Evolutionary conservation across 37 sponge, comb jelly and placozoan genomes (phyloP).

Genomic region (Hexactinellida sp.): DNA sequence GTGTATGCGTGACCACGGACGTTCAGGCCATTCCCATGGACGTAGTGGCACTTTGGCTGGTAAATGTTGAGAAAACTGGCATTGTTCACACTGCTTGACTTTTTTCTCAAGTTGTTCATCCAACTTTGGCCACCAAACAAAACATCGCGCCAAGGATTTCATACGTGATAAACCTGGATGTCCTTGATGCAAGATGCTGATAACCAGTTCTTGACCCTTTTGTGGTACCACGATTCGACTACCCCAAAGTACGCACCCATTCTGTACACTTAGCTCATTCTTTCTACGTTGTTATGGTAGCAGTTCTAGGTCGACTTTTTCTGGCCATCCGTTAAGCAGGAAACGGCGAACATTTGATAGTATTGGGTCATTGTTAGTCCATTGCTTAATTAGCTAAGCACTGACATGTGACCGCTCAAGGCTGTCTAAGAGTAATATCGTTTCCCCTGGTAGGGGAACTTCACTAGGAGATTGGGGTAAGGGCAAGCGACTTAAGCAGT

Average conservation of each 20-base stretch:
- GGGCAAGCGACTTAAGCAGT: constrained; percentile 12
- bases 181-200: constrained; percentile 12
- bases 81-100: constrained; percentile 14
- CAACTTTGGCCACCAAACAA: constrained; percentile 33
- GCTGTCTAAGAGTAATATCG: background rate
- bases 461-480: background rate
- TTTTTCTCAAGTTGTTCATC: constrained; percentile 23
- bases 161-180: constrained; percentile 24
- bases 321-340: background rate
- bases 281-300: background rate
- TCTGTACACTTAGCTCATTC: background rate
- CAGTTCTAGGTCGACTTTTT: background rate
- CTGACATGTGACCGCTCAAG: background rate
- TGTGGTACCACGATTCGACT: constrained; percentile 23
- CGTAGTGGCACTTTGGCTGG: constrained; percentile 20
- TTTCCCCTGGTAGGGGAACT: background rate
- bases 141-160: constrained; percentile 17
- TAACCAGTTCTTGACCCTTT: background rate
- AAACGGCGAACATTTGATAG: background rate
- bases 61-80: background rate
- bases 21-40: constrained; percentile 26
- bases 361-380: background rate
- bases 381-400: background rate
- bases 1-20: constrained; percentile 25
- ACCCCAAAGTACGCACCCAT: constrained; percentile 35